A percentile compares a stretch with the other conserved stretches of the same genome.
These are phyloP conservation scores for Rana temporaria DNA, from an alignment of 2,113 vertebrate genomes.

Conservation along the genomic window DNA sequence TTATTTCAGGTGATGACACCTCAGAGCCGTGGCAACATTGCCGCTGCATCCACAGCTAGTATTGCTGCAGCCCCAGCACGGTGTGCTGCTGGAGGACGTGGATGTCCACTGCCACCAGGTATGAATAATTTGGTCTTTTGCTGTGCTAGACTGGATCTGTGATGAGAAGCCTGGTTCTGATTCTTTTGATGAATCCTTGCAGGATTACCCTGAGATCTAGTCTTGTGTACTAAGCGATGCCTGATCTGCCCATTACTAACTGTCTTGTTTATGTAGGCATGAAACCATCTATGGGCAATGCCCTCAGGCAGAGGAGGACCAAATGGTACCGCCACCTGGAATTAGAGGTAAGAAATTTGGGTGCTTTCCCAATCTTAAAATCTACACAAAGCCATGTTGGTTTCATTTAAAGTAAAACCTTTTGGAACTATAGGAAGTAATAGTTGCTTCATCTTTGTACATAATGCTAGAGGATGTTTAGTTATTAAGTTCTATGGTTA, in stretches of 20 bases:
- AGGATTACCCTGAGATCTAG: constrained; percentile 69
- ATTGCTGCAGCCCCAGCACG: constrained; percentile 95
- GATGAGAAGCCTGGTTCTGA: constrained; percentile 64
- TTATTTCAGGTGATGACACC: constrained; percentile 92
- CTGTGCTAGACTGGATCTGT: constrained; percentile 51
- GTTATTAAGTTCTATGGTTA: too few species aligned
- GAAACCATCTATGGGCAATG: constrained; percentile 98
- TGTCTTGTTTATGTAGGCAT: constrained; percentile 77
- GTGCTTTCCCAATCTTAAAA: too few species aligned
- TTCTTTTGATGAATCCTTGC: constrained; percentile 63
- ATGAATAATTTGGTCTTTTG: background rate
- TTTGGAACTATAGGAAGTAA: too few species aligned
- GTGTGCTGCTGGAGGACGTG: constrained; percentile 90
- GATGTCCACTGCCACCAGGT: constrained; percentile 94
- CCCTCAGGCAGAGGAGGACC: constrained; percentile 93
- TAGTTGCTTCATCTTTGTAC: too few species aligned
- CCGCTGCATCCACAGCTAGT: constrained; percentile 90
- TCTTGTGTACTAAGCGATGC: background rate
- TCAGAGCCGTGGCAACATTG: constrained; percentile 90
- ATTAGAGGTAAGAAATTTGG: constrained; percentile 85
- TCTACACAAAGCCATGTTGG: too few species aligned
- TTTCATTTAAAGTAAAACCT: too few species aligned
- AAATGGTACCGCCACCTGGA: constrained; percentile 97
- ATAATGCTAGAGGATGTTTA: too few species aligned
- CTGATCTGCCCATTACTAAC: background rate